phyloP scores from a whole-genome alignment of 2,797 vertebrate species.

The Micropoecilia bifurca region DNA sequence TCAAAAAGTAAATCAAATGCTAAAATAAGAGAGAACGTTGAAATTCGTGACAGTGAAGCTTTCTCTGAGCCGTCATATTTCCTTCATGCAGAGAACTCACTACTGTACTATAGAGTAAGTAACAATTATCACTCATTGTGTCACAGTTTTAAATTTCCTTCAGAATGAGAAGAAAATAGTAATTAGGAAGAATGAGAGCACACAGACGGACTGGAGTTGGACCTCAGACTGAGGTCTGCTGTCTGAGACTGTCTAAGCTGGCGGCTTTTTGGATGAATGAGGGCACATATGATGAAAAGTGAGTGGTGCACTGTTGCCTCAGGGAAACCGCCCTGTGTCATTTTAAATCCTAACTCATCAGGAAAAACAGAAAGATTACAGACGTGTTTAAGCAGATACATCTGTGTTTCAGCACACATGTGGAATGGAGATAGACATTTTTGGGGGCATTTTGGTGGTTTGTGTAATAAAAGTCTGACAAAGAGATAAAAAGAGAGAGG shows the following conservation, averaged over 20 bases:
- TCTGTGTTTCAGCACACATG: constrained; percentile 43
- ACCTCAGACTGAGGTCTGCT: constrained; percentile 44
- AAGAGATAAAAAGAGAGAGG: constrained; percentile 48
- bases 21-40: constrained; percentile 8
- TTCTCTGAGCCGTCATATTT: constrained; percentile 18
- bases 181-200: constrained; percentile 58
- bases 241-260: constrained; percentile 47
- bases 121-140: constrained; percentile 51
- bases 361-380: constrained; percentile 36
- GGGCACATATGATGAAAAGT: constrained; percentile 47
- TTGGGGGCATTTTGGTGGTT: constrained; percentile 67
- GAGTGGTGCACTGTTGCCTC: constrained; percentile 29
- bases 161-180: constrained; percentile 65
- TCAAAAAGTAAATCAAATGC: background rate
- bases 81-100: constrained; percentile 35
- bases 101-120: constrained; percentile 37
- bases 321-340: constrained; percentile 50
- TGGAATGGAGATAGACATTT: constrained; percentile 29
- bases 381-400: constrained; percentile 46
- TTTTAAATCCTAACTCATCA: constrained; percentile 42
- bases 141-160: constrained; percentile 50
- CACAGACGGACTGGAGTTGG: constrained; percentile 27
- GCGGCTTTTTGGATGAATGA: constrained; percentile 39
- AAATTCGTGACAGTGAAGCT: constrained; percentile 4
- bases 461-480: constrained; percentile 72